Base-by-base conservation (phyloP, 2,888 invertebrate species). In the Noctua fimbriata region DNA sequence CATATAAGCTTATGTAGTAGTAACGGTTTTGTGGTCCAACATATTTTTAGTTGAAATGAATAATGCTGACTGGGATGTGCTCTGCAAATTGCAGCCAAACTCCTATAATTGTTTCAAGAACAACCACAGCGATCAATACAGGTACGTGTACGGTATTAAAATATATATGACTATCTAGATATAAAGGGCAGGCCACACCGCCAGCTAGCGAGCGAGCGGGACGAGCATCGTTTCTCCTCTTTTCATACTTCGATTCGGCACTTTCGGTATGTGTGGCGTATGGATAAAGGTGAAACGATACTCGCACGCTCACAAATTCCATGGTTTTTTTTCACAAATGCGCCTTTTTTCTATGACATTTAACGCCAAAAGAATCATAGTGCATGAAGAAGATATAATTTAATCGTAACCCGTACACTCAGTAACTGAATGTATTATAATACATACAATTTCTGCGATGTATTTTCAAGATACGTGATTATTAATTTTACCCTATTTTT, bases 81-180 rank as follows among this genome's bases (percentile, higher is more conserved):
- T 49, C 24, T 82, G 82, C 41, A 69, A 60, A 21, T 28, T 83
- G 18, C 83, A 82, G 36, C 65, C 82, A 18, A 73, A 83, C 28
- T 1, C n/a, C 60, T 70, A 12, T 21, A 1, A 7, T 18, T 82
- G 82, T 58, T 41, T n/a, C 36, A 36, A 18, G 32, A 36, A 21
- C 28, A 36, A 71, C 32, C n/a, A 0, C 1, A 47, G 10, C 0
- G 1, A 1, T 18, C 0, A 7, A 18, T 10, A 65, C 32, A 65
- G 63, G 82, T 76, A 47, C 32, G 18, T 41, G 24, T 66, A 12
- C 1, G 41, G 24, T 24, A 24, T 41, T 66, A 5, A 21, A 41
- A 60, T 4, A 36, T 28, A 2, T 16, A 16, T 36, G 36, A 36
- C 36, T 36, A 36, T 36, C 36, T 36, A 36, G 4, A 36, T 5